A percentile compares a stretch with the other conserved stretches of the same genome.
Conservation (phyloP, 2,113 vertebrate genomes). For the Aegithalos caudatus region DNA sequence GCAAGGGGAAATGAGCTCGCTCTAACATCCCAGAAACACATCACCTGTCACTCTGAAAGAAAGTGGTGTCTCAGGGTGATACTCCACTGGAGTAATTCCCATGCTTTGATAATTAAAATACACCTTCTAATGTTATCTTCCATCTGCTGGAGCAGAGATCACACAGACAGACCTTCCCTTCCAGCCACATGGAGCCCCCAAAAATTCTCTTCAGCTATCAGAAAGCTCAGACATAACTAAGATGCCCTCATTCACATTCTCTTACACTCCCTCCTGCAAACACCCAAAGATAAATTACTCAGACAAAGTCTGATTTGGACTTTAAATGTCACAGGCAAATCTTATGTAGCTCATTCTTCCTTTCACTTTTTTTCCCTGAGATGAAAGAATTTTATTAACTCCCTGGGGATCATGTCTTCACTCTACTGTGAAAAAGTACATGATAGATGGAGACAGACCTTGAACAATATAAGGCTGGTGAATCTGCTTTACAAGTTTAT, state of each 20-base stretch:
- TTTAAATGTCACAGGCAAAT: constrained; percentile 30
- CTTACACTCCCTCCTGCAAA: constrained; percentile 1
- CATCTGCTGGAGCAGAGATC: constrained; percentile 6
- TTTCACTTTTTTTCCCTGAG: background rate
- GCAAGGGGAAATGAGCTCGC: background rate
- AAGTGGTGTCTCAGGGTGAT: background rate
- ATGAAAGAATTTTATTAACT: constrained; percentile 14
- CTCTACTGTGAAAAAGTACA: background rate
- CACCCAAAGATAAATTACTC: constrained; percentile 16
- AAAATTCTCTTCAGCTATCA: background rate
- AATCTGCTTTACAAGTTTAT: background rate
- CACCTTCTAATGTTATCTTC: constrained; percentile 3
- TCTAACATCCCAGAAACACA: background rate
- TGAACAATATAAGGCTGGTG: background rate
- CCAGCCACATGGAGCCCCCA: background rate
- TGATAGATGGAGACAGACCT: background rate
- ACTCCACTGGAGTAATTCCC: background rate
- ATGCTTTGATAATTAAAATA: constrained; percentile 11
- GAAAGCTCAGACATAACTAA: background rate
- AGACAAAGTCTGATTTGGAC: background rate
- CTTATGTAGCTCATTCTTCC: background rate
- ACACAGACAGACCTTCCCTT: constrained; percentile 9
- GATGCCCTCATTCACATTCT: constrained; percentile 16
- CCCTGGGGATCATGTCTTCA: background rate
- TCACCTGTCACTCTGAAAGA: constrained; percentile 16